Percentiles rank a stretch among this genome's conserved stretches.
Evolutionary conservation across 2,113 vertebrate genomes (phyloP).

Genomic region (Siniperca chuatsi): DNA sequence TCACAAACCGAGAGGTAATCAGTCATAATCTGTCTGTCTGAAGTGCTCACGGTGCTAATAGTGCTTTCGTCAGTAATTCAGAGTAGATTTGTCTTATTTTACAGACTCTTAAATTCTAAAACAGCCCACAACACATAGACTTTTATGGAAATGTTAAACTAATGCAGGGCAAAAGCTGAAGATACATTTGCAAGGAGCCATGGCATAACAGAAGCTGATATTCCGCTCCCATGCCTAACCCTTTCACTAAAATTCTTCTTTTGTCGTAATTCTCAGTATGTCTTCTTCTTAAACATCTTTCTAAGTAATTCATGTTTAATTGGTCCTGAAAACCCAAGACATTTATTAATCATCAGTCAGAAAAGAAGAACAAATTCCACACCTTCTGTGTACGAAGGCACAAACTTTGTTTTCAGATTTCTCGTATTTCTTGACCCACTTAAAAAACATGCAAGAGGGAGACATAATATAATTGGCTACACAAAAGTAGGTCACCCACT

Average conservation of each 20-base stretch:
- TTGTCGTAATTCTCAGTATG: background rate
- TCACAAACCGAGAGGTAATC: slow-evolving; percentile 44
- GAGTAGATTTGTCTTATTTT: background rate
- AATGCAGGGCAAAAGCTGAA: background rate
- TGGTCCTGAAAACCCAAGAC: slow-evolving; percentile 24
- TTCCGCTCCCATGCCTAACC: background rate
- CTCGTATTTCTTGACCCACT: slow-evolving; percentile 70
- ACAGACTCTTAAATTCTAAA: background rate
- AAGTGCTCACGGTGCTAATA: slow-evolving; percentile 4
- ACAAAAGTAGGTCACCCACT: slow-evolving; percentile 72
- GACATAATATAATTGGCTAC: slow-evolving; percentile 69
- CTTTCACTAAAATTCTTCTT: background rate
- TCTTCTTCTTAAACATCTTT: slow-evolving; percentile 25
- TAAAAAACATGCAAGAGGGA: slow-evolving; percentile 64
- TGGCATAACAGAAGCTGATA: background rate
- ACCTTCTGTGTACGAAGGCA: slow-evolving; percentile 35
- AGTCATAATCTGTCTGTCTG: slow-evolving; percentile 31
- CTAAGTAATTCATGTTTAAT: slow-evolving; percentile 36
- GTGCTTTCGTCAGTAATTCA: background rate
- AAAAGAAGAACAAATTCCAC: slow-evolving; percentile 26
- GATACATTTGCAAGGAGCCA: background rate
- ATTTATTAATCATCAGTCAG: slow-evolving; percentile 62
- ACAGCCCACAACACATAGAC: background rate
- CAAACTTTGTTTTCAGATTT: slow-evolving; percentile 60
- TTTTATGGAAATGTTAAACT: background rate